phyloP scores from a whole-genome alignment of 2,797 vertebrate species.

The Spinus olivaceus region DNA sequence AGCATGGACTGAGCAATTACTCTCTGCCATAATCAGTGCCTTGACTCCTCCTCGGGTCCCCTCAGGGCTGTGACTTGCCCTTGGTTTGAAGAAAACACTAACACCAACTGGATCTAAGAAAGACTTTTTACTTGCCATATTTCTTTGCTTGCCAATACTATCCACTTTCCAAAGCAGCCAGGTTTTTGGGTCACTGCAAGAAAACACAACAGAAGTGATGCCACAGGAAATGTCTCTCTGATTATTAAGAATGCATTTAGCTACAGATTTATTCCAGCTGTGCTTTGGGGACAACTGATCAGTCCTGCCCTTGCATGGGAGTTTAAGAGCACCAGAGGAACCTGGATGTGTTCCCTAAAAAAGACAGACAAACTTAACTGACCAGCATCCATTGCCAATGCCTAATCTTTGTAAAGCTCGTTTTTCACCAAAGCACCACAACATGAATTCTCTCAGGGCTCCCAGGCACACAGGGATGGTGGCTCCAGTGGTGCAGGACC shows the following conservation, averaged over 20 bases:
- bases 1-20: background rate
- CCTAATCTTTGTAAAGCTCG: background rate
- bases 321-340: background rate
- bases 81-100: background rate
- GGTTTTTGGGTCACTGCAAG: slow-evolving; percentile 41
- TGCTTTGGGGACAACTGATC: background rate
- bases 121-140: slow-evolving; percentile 49
- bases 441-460: background rate
- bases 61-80: background rate
- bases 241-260: background rate
- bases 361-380: background rate
- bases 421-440: background rate
- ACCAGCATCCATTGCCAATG: background rate
- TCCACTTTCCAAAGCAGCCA: slow-evolving; percentile 54
- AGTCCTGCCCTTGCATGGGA: background rate
- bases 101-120: slow-evolving; percentile 19
- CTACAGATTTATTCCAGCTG: background rate
- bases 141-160: slow-evolving; percentile 50
- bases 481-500: background rate
- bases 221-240: background rate
- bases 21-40: background rate
- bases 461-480: fast-evolving
- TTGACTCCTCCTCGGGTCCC: background rate
- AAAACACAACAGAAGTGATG: slow-evolving; percentile 50
- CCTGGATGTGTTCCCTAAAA: background rate